These are phyloP conservation scores for Irena cyanogastra DNA, from an alignment of 2,113 vertebrate species.

Conservation along the genomic window DNA sequence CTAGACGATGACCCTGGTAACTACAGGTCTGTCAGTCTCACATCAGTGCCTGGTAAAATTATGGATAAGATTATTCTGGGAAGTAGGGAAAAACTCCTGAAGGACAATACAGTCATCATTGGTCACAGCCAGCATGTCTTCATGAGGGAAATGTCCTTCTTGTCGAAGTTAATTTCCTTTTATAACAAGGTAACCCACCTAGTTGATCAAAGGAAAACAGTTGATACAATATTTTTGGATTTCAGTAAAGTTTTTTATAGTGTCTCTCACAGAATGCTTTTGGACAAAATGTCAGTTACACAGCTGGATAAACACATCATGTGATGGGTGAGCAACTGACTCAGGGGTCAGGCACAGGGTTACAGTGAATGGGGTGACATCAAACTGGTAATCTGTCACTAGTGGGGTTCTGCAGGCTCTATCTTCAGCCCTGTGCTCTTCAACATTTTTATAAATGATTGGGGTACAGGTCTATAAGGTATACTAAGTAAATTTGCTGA, in stretches of 20 bases:
- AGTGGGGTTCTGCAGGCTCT: neutral
- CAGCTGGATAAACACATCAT: neutral
- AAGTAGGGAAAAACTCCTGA: neutral
- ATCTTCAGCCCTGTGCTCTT: fast-evolving
- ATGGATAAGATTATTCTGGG: neutral
- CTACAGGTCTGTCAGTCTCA: neutral
- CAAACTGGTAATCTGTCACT: neutral
- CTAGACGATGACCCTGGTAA: neutral
- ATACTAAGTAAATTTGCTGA: neutral
- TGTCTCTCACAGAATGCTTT: neutral
- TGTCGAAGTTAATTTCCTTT: neutral
- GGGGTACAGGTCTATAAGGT: neutral
- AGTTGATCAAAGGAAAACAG: neutral
- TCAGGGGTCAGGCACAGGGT: neutral
- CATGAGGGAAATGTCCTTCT: neutral
- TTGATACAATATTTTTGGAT: neutral
- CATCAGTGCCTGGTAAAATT: neutral
- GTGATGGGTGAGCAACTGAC: neutral
- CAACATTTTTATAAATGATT: neutral
- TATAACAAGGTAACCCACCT: neutral
- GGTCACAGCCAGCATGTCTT: neutral
- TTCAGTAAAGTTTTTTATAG: neutral
- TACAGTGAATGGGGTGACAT: neutral
- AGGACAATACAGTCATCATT: neutral
- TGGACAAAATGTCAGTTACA: neutral